These are phyloP conservation scores for Triplophysa dalaica DNA, from an alignment of 2,113 vertebrate genomes.

Conservation along the genomic window DNA sequence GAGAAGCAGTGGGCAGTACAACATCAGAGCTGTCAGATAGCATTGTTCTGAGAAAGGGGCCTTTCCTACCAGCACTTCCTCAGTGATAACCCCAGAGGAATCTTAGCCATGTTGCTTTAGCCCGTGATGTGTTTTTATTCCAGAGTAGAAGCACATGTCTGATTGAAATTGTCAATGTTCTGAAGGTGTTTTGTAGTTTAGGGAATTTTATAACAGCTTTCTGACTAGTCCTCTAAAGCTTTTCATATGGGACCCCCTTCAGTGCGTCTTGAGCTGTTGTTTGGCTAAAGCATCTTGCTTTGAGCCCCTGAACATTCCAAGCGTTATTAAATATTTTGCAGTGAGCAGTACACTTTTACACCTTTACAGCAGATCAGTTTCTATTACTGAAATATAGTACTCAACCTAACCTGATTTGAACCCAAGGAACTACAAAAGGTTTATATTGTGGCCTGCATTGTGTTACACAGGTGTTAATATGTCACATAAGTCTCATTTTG, in stretches of 20 bases:
- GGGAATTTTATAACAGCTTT: background rate
- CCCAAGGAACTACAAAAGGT: background rate
- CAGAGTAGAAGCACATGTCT: background rate
- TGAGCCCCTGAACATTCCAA: conserved; percentile 29
- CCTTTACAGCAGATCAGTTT: background rate
- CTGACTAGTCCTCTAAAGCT: background rate
- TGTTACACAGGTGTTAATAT: background rate
- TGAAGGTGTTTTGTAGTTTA: background rate
- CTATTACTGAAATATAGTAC: conserved; percentile 12
- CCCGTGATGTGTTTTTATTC: background rate
- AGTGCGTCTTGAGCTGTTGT: conserved; percentile 10
- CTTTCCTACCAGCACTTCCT: conserved; percentile 53
- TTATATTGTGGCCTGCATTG: background rate
- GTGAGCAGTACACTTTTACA: background rate
- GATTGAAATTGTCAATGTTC: background rate
- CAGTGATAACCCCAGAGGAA: conserved; percentile 42
- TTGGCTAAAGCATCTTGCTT: conserved; percentile 3
- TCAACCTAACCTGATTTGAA: background rate
- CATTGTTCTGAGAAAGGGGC: conserved; percentile 53
- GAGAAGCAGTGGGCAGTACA: conserved; percentile 33
- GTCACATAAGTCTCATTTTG: too few relatives aligned
- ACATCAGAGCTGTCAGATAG: conserved; percentile 45
- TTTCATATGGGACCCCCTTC: conserved; percentile 8
- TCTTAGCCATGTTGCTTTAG: conserved; percentile 11
- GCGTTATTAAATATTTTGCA: conserved; percentile 26